Evolutionary conservation across 2,113 vertebrate species (phyloP).

Genomic region (Malurus elegans): DNA sequence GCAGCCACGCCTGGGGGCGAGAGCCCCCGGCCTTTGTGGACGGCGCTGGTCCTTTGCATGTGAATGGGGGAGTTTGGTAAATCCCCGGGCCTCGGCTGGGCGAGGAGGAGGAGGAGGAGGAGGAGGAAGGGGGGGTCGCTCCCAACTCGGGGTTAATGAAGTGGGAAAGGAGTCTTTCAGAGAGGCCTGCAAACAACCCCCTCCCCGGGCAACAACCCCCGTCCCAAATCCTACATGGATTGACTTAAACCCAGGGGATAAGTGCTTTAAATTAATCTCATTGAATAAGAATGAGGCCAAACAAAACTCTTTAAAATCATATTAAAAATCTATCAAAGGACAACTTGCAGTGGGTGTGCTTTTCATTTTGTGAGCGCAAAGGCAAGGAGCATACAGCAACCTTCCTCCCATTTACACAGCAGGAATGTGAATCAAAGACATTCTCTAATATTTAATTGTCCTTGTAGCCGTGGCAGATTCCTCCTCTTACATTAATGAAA

Average conservation of each 20-base stretch:
- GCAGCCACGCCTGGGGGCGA: slow-evolving; percentile 80
- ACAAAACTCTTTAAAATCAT: slow-evolving; percentile 94
- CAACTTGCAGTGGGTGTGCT: slow-evolving; percentile 82
- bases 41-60: slow-evolving; percentile 83
- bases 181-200: slow-evolving; percentile 86
- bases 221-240: slow-evolving; percentile 84
- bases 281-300: slow-evolving; percentile 92
- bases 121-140: slow-evolving; percentile 73
- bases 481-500: slow-evolving; percentile 74
- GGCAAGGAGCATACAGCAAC: slow-evolving; percentile 43
- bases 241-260: slow-evolving; percentile 94
- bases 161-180: slow-evolving; percentile 93
- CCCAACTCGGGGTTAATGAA: slow-evolving; percentile 98
- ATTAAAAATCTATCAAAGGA: slow-evolving; percentile 98
- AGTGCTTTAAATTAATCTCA: slow-evolving; percentile 97
- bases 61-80: slow-evolving; percentile 87
- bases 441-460: slow-evolving; percentile 74
- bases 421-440: slow-evolving; percentile 74
- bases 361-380: slow-evolving; percentile 63
- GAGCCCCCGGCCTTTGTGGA: slow-evolving; percentile 73
- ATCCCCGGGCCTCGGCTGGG: slow-evolving; percentile 79
- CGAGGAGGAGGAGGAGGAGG: slow-evolving; percentile 52
- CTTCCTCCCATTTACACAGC: slow-evolving; percentile 72
- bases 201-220: slow-evolving; percentile 60
- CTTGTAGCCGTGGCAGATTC: slow-evolving; percentile 67